Evolutionary conservation across 2,113 vertebrate species (phyloP), one percentile per base, ranked within the genome.

Genomic region (Carollia perspicillata): DNA sequence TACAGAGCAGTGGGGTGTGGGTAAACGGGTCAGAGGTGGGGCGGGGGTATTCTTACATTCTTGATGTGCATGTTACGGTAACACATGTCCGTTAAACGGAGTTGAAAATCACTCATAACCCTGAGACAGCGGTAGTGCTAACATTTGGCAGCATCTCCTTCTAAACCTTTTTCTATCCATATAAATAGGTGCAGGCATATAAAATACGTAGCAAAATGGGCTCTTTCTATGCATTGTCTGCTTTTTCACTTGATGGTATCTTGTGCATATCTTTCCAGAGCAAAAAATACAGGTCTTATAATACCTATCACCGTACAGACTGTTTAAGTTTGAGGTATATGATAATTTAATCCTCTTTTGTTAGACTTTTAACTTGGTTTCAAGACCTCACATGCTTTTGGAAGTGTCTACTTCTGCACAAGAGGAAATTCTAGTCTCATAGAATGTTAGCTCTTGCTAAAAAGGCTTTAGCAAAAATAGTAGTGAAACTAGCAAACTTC

Each of bases 391-490:
- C 33, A 68, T 85, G 20, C 51, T 71, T 85, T 75, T 71, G 18
- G 60, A 33, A 51, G 33, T 18, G 44, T 78, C 71, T 26, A 22
- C 22, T 78, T 95, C 23, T 87, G 28, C 47, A 90, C 23, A 90
- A 90, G 79, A 53, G 11, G 11, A 65, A 77, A 77, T 66, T 87
- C 53, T 63, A 60, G 20, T 88, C 30, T 96, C 26, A 72, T 51
- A 81, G 69, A 35, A 72, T 58, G 22, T 69, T 86, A 79, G n/a
- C 74, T 33, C 33, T 92, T 95, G 68, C 63, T 69, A 83, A 96
- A 93, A 93, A 85, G 47, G 33, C n/a, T 72, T 65, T 6, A 66
- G 68, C 77, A 96, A 71, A 96, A 96, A 88, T 51, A 20, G 35
- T 47, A 37, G 33, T 68, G 51, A 74, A 87, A 53, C 71, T 40